A percentile compares a stretch with the other conserved stretches of the same genome.
phyloP scores from a whole-genome alignment of 2,888 invertebrate species.

The Pseudoips prasinana region DNA sequence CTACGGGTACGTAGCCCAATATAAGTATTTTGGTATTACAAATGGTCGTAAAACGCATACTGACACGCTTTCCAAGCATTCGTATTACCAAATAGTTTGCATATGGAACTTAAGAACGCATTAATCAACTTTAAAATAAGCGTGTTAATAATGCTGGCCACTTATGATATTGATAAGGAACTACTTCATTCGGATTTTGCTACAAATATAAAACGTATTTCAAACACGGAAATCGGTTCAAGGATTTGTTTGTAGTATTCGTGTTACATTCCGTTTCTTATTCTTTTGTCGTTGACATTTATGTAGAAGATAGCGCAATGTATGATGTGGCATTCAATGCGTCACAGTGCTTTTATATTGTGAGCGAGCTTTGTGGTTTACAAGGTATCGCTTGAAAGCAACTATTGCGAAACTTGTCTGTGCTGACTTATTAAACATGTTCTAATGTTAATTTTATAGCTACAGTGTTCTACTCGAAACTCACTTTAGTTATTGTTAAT shows the following conservation, averaged over 20 bases:
- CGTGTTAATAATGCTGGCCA: too few species aligned
- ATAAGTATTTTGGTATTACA: too few species aligned
- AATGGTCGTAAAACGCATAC: too few species aligned
- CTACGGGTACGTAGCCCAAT: too few species aligned
- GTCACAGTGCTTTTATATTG: conserved; percentile 10
- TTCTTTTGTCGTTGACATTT: conserved; percentile 3
- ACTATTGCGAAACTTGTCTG: background rate
- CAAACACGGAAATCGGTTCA: conserved; percentile 28
- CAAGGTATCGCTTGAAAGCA: background rate
- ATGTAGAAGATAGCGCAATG: conserved; percentile 12
- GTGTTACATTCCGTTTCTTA: conserved; percentile 9
- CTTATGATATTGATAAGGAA: conserved; percentile 10
- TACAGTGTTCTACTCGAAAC: too few species aligned
- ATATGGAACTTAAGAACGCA: too few species aligned
- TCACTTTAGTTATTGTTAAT: too few species aligned
- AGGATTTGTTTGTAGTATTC: conserved; percentile 17
- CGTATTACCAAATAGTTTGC: too few species aligned
- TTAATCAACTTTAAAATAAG: too few species aligned
- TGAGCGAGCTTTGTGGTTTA: background rate
- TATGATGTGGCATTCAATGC: conserved; percentile 2
- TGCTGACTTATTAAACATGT: background rate
- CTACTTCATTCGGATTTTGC: conserved; percentile 5
- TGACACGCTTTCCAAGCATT: too few species aligned
- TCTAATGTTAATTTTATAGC: background rate
- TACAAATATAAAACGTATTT: conserved; percentile 20